phyloP scores from a whole-genome alignment of 2,888 invertebrate species.

The Anaspis maculata region DNA sequence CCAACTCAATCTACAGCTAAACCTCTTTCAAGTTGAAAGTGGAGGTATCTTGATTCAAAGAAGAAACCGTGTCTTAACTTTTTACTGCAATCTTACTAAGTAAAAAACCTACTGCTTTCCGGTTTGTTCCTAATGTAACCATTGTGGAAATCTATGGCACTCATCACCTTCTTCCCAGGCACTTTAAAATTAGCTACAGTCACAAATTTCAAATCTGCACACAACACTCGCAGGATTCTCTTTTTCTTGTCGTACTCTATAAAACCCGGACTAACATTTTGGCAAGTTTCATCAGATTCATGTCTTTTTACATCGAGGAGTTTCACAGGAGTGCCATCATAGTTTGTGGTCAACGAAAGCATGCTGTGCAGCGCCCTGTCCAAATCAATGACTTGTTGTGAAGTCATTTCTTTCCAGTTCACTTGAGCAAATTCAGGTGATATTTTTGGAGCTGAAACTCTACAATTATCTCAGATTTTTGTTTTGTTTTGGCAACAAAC shows the following conservation, averaged over 20 bases:
- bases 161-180: slow-evolving; percentile 63
- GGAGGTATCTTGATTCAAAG: too few relatives aligned
- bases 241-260: slow-evolving; percentile 51
- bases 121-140: too few relatives aligned
- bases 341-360: slow-evolving; percentile 54
- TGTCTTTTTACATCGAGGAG: slow-evolving; percentile 44
- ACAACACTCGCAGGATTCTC: slow-evolving; percentile 56
- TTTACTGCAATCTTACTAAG: too few relatives aligned
- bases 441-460: slow-evolving; percentile 66
- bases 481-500: slow-evolving; percentile 38
- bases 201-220: slow-evolving; percentile 57
- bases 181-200: slow-evolving; percentile 57
- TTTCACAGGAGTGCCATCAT: slow-evolving; percentile 53
- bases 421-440: slow-evolving; percentile 52
- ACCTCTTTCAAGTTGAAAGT: too few relatives aligned
- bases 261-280: slow-evolving; percentile 44
- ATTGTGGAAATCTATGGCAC: slow-evolving; percentile 75
- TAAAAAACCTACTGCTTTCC: too few relatives aligned
- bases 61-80: too few relatives aligned
- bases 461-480: slow-evolving; percentile 4
- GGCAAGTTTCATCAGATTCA: slow-evolving; percentile 4
- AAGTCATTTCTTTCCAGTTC: slow-evolving; percentile 57
- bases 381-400: slow-evolving; percentile 59
- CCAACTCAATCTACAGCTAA: too few relatives aligned
- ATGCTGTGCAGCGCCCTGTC: slow-evolving; percentile 61